phyloP scores from a whole-genome alignment of 1,140 invertebrate species.

The Mesaphorura yosii region DNA sequence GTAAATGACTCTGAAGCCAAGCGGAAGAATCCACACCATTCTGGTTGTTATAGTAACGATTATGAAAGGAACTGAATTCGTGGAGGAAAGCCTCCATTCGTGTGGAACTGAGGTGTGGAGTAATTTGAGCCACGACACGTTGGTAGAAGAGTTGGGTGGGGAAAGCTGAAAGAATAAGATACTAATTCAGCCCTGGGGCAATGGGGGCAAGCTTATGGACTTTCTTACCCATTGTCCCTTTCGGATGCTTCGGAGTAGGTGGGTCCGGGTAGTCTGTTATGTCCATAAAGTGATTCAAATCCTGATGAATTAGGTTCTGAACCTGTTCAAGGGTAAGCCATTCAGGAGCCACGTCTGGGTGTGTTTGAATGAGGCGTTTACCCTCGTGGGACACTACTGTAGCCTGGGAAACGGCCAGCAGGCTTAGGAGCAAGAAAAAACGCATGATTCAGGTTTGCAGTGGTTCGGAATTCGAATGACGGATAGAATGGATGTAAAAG shows the following conservation, averaged over 20 bases:
- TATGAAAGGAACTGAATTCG: background rate
- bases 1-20: background rate
- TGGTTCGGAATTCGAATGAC: no score
- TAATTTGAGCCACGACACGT: background rate
- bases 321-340: background rate
- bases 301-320: background rate
- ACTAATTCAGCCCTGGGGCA: background rate
- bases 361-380: background rate
- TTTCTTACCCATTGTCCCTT: background rate
- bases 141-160: background rate
- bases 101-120: background rate
- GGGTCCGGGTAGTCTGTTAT: background rate
- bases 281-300: background rate
- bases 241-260: background rate
- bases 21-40: background rate
- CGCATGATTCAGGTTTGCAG: no score
- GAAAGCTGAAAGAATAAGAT: background rate
- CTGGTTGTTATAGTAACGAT: background rate
- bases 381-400: background rate
- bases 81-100: background rate
- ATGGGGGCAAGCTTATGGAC: background rate
- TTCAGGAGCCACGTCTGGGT: background rate
- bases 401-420: background rate
- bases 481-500: no score
- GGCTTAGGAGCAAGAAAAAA: background rate